Evolutionary conservation across 2,888 invertebrate genomes (phyloP).

Genomic region (Tubiluchus corallicola): DNA sequence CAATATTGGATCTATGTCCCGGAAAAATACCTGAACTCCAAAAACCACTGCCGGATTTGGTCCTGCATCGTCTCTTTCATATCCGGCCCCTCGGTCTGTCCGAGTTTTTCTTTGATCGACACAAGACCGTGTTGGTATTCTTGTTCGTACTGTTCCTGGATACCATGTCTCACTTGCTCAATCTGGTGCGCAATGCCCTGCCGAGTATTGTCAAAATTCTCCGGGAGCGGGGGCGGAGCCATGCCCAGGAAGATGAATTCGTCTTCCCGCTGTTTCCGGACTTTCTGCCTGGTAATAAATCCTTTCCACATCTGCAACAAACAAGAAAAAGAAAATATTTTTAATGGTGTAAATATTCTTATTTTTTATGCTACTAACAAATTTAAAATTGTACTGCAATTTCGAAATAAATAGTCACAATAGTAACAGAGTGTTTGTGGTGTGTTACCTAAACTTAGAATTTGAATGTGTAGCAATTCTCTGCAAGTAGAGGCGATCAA

Average conservation of each 20-base stretch:
- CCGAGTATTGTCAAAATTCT: constrained; percentile 22
- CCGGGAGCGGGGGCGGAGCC: constrained; percentile 20
- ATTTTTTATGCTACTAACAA: no score
- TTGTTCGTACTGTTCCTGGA: constrained; percentile 46
- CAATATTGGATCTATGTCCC: no score
- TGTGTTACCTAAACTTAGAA: no score
- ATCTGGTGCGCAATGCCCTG: constrained; percentile 20
- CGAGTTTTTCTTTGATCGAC: constrained; percentile 38
- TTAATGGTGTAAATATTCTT: no score
- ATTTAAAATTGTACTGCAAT: no score
- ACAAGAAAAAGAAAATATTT: constrained; percentile 4
- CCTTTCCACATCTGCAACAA: constrained; percentile 54
- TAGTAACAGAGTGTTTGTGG: no score
- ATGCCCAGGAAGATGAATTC: constrained; percentile 75
- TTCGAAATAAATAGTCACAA: no score
- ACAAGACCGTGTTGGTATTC: constrained; percentile 49
- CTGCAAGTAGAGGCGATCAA: no score
- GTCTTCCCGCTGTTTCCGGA: constrained; percentile 49
- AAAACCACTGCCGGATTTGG: constrained; percentile 69
- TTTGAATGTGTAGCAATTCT: no score
- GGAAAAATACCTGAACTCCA: constrained; percentile 53
- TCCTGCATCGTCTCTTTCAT: constrained; percentile 70
- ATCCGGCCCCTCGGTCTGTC: constrained; percentile 47
- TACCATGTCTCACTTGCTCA: constrained; percentile 40
- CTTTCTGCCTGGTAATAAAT: constrained; percentile 47